Percentiles rank a stretch among this genome's conserved stretches.
phyloP scores from a whole-genome alignment of 2,797 vertebrate species.

The Molossus alvarezi region DNA sequence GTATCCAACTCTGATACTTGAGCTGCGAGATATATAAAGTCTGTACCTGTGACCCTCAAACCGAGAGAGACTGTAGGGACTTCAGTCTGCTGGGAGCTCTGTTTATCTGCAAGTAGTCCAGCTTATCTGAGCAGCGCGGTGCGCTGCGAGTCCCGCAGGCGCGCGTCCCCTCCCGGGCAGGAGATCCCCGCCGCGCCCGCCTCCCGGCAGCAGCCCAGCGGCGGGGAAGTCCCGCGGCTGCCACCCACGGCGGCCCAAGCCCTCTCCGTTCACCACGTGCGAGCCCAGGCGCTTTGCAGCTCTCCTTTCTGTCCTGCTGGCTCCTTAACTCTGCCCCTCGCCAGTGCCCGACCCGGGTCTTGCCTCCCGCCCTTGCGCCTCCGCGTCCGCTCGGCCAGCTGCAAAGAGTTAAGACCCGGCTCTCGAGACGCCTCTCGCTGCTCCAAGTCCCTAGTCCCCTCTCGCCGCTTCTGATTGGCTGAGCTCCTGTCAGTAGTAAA shows the following conservation, averaged over 20 bases:
- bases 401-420: conserved; percentile 88
- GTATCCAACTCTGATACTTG: not conserved
- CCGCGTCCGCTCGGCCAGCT: not conserved
- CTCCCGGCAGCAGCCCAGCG: accelerated
- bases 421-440: conserved; percentile 73
- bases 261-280: not conserved
- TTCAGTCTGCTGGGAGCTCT: not conserved
- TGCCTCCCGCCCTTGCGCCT: not conserved
- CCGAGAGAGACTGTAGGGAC: not conserved
- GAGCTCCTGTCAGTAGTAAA: conserved; percentile 89
- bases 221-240: not conserved
- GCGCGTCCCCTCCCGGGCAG: not conserved
- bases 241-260: not conserved
- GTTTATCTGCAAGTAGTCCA: not conserved
- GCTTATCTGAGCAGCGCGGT: not conserved
- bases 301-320: not conserved
- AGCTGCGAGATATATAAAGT: not conserved
- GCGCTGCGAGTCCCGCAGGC: not conserved
- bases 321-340: not conserved
- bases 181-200: not conserved
- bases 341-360: not conserved
- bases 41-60: not conserved
- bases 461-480: conserved; percentile 89
- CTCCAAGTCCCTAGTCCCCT: conserved; percentile 71
- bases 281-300: not conserved